These are phyloP conservation scores for Aleiodes testaceus DNA, from an alignment of 2,888 invertebrate species.

Conservation along the genomic window DNA sequence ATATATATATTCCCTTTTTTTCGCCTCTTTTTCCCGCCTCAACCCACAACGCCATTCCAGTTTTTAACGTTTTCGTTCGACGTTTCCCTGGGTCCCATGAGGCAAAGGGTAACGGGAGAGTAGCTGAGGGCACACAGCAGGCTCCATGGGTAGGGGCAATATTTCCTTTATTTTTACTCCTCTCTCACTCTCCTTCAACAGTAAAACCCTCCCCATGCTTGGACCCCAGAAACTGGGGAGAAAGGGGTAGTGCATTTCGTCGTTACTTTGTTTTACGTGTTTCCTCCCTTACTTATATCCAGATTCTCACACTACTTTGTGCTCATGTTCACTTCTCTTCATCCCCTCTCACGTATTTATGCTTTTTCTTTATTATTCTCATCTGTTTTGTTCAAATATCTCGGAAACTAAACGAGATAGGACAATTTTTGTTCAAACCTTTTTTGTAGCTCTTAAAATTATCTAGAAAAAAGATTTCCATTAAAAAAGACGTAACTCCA, in stretches of 20 bases:
- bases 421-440: too few relatives aligned
- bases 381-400: too few relatives aligned
- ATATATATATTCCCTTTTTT: neutral
- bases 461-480: too few relatives aligned
- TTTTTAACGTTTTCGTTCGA: conserved; percentile 72
- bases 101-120: conserved; percentile 46
- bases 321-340: neutral
- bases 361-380: too few relatives aligned
- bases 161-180: conserved; percentile 10
- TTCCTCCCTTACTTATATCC: conserved; percentile 46
- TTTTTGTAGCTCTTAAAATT: too few relatives aligned
- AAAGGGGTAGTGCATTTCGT: conserved; percentile 67
- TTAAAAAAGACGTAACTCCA: too few relatives aligned
- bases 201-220: neutral
- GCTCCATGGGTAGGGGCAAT: conserved; percentile 25
- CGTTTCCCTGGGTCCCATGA: conserved; percentile 65
- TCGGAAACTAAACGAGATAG: too few relatives aligned
- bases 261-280: conserved; percentile 72
- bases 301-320: conserved; percentile 33
- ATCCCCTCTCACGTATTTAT: too few relatives aligned
- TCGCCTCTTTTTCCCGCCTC: conserved; percentile 35
- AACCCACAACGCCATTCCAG: conserved; percentile 56
- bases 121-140: conserved; percentile 33
- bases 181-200: conserved; percentile 33
- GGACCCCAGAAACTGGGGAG: conserved; percentile 48